Evolutionary conservation across 2,113 vertebrate species (phyloP).

Genomic region (Osmerus eperlanus): DNA sequence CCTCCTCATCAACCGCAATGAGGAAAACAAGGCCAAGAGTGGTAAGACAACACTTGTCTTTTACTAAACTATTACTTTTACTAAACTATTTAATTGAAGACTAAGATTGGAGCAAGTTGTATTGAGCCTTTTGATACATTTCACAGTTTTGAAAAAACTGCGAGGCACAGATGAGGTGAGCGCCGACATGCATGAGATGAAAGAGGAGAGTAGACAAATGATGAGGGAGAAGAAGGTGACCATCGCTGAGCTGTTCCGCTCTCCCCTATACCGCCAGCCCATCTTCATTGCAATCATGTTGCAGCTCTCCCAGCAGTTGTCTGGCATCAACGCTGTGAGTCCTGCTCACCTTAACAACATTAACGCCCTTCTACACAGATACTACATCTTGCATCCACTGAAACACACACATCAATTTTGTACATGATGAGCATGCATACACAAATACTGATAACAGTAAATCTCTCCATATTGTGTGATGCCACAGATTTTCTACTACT

Average conservation of each 20-base stretch:
- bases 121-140: neutral
- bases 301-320: slow-evolving; percentile 95
- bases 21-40: slow-evolving; percentile 90
- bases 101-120: neutral
- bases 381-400: neutral
- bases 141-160: slow-evolving; percentile 86
- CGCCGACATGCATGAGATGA: slow-evolving; percentile 92
- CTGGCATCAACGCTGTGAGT: slow-evolving; percentile 88
- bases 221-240: slow-evolving; percentile 93
- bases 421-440: neutral
- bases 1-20: slow-evolving; percentile 91
- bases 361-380: neutral
- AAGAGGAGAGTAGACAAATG: slow-evolving; percentile 93
- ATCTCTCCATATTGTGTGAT: neutral
- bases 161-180: slow-evolving; percentile 84
- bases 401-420: neutral
- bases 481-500: slow-evolving; percentile 92
- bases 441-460: neutral
- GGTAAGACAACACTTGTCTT: slow-evolving; percentile 71
- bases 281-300: slow-evolving; percentile 88
- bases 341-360: neutral
- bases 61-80: neutral
- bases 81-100: neutral
- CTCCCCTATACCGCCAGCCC: slow-evolving; percentile 84
- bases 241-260: slow-evolving; percentile 89